Evolutionary conservation across 2,888 invertebrate genomes (phyloP).

Genomic region (Lampropteryx suffumata): DNA sequence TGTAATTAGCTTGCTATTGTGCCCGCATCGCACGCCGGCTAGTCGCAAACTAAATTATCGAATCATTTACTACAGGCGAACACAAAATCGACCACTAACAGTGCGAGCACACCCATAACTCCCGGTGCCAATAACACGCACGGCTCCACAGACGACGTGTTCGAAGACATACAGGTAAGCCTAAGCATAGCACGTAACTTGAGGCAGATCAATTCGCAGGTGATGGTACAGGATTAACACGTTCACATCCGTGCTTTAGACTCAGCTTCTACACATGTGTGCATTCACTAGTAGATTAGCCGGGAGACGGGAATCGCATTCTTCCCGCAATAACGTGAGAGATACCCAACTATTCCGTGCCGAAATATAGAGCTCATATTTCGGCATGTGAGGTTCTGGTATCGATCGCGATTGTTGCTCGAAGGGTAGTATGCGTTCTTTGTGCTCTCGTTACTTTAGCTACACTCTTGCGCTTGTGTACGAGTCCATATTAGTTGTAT

Average conservation of each 20-base stretch:
- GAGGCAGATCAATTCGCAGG: conserved; percentile 53
- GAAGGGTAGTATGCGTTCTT: conserved; percentile 42
- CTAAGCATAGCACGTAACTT: conserved; percentile 49
- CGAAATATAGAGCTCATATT: conserved; percentile 79
- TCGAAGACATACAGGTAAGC: conserved; percentile 76
- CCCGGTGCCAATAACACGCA: conserved; percentile 68
- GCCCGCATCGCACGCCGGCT: conserved; percentile 22
- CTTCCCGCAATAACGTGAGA: conserved; percentile 41
- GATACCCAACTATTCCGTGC: conserved; percentile 54
- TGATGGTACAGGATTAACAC: conserved; percentile 77
- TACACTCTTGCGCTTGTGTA: conserved; percentile 41
- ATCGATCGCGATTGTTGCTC: conserved; percentile 44
- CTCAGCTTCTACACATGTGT: conserved; percentile 58
- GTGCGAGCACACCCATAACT: conserved; percentile 72
- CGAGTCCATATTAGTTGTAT: conserved; percentile 33
- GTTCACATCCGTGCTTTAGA: conserved; percentile 75
- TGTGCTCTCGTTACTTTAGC: conserved; percentile 41
- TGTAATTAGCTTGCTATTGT: conserved; percentile 21
- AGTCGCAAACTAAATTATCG: conserved; percentile 30
- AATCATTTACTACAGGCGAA: conserved; percentile 57
- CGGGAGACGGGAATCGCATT: conserved; percentile 42
- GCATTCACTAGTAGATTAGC: conserved; percentile 50
- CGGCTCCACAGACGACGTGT: conserved; percentile 76
- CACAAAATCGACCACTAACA: conserved; percentile 71
- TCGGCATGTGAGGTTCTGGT: conserved; percentile 57